These are phyloP conservation scores for Bolinopsis microptera DNA, from an alignment of 37 sponge, comb jelly and placozoan genomes.

Conservation along the genomic window DNA sequence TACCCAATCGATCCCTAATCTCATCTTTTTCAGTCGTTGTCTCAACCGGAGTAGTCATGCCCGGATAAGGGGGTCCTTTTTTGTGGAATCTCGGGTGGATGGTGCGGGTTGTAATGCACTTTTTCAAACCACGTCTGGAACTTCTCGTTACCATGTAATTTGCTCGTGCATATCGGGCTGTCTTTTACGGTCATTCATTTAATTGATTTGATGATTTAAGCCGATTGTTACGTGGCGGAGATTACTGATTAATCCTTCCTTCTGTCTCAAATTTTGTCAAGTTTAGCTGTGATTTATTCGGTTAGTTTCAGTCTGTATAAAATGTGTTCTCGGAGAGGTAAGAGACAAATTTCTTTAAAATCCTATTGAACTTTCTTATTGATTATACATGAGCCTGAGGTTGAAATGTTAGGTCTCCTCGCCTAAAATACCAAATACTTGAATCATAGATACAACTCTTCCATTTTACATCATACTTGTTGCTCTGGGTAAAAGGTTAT, in stretches of 20 bases:
- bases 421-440: too few relatives aligned
- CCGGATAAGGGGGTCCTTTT: not conserved
- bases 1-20: not conserved
- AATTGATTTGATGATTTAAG: not conserved
- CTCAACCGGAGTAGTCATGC: not conserved
- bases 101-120: not conserved
- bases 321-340: too few relatives aligned
- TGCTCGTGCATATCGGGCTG: not conserved
- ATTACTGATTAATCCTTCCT: not conserved
- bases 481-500: too few relatives aligned
- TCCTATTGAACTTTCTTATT: too few relatives aligned
- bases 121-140: not conserved
- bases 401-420: too few relatives aligned
- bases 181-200: not conserved
- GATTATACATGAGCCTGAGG: too few relatives aligned
- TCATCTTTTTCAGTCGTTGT: not conserved
- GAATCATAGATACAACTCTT: too few relatives aligned
- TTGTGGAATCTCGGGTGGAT: not conserved
- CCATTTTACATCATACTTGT: too few relatives aligned
- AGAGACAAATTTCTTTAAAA: too few relatives aligned
- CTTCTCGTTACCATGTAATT: not conserved
- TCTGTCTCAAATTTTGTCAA: not conserved
- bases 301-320: too few relatives aligned
- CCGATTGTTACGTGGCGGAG: not conserved
- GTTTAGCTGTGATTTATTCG: too few relatives aligned